Evolutionary conservation across 1,140 invertebrate species (phyloP), one percentile per base, ranked within the genome.

Genomic region (Trichomalopsis sarcophagae): DNA sequence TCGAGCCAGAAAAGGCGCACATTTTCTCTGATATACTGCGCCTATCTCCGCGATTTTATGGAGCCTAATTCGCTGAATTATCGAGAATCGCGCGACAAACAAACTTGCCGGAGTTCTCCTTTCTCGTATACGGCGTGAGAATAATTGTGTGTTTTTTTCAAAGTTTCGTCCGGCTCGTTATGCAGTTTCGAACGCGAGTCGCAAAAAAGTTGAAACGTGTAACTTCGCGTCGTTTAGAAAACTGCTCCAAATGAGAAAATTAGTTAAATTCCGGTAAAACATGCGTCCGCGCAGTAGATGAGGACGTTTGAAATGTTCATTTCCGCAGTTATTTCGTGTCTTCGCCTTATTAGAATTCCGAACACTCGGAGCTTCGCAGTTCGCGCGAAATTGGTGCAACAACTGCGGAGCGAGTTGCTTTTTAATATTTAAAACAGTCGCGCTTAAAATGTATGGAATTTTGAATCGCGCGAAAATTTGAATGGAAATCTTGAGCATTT

Each of bases 221-320:
- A 62, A 62, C 5, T 21, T n/a, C 6, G 55, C 2, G 27, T 27
- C 36, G 5, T 36, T 75, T 75, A 30, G 33, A 75, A 78, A 78
- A 78, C 23, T 78, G 17, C 6, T 81, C 47, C 13, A 27, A 81
- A 50, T 73, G 40, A 73, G 69, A 81, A 73, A 81, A 81, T 81
- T 81, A 73, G 80, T 81, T 13, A 33, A 80, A 80, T 80, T 80
- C 44, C 36, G 3, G 55, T 80, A 40, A 80, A 80, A 68, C 78
- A 80, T 80, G 78, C 62, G 33, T 44, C 78, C 4, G 55, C 55
- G 17, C 33, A 6, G 33, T 3, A 69, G 10, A 30, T 17, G 76
- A 78, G 50, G 30, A 14, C 23, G n/a, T 78, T 78, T 78, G 27
- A 78, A 78, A 78, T 33, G 76, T 78, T 62, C 23, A 44, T 62